phyloP scores from a whole-genome alignment of 2,797 vertebrate species.

The Mormyrops boulengeri region DNA sequence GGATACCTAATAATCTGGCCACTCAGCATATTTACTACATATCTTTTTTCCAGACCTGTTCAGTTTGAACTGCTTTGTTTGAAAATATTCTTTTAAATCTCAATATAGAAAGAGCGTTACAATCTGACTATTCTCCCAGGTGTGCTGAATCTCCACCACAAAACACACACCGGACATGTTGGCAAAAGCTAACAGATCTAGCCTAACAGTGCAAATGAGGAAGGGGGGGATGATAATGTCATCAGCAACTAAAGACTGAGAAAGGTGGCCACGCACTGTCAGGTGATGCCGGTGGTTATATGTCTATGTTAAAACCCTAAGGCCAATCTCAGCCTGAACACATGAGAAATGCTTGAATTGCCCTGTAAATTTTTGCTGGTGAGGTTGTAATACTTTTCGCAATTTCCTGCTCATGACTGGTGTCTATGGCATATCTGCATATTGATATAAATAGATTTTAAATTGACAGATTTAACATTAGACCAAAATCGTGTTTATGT shows the following conservation, averaged over 20 bases:
- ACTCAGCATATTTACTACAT: neutral
- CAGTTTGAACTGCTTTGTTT: neutral
- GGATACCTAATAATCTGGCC: neutral
- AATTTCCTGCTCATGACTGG: neutral
- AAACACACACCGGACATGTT: neutral
- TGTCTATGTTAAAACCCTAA: neutral
- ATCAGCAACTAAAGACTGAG: neutral
- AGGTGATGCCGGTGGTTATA: neutral
- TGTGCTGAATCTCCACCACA: neutral
- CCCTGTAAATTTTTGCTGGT: neutral
- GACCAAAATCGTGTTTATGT: neutral
- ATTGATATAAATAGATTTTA: neutral
- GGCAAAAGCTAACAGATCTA: neutral
- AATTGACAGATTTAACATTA: neutral
- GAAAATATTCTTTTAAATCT: neutral
- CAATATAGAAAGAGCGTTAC: neutral
- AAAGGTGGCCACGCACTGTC: neutral
- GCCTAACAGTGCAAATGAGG: neutral
- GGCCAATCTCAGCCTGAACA: neutral
- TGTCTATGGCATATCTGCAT: neutral
- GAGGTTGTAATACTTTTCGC: neutral
- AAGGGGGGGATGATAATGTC: neutral
- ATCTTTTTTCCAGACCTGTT: neutral
- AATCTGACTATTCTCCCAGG: neutral
- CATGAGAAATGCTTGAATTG: neutral